Evolutionary conservation across 2,797 vertebrate species (phyloP).

Genomic region (Hemitrygon akajei): DNA sequence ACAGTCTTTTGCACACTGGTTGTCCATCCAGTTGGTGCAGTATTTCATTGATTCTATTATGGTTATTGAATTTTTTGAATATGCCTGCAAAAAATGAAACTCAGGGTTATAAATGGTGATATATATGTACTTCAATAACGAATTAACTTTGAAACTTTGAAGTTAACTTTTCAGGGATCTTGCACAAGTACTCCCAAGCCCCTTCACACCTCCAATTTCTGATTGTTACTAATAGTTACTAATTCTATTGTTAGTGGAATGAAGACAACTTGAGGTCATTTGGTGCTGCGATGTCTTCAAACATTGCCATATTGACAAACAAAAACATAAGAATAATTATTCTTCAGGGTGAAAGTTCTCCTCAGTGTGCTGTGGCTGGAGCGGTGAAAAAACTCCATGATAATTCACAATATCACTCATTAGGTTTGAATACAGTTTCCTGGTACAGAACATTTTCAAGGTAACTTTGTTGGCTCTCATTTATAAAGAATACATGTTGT

Average conservation of each 20-base stretch:
- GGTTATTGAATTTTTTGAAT: too few relatives aligned
- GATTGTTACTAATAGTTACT: background rate
- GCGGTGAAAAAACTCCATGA: background rate
- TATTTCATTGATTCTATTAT: too few relatives aligned
- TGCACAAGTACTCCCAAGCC: too few relatives aligned
- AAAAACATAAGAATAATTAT: conserved; percentile 3
- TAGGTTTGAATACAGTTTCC: background rate
- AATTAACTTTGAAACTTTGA: too few relatives aligned
- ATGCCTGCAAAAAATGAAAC: too few relatives aligned
- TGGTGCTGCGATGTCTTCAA: conserved; percentile 15
- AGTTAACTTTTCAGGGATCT: too few relatives aligned
- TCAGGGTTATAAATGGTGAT: too few relatives aligned
- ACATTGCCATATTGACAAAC: conserved; percentile 14
- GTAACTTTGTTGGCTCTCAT: background rate
- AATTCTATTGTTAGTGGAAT: background rate
- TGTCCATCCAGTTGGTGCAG: too few relatives aligned
- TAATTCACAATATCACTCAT: conserved; percentile 31
- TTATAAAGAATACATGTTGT: background rate
- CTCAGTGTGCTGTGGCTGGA: background rate
- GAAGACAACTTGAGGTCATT: background rate
- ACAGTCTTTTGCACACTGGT: too few relatives aligned
- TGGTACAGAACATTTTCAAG: background rate
- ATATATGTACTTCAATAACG: too few relatives aligned
- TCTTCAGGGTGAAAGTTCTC: background rate
- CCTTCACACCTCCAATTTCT: too few relatives aligned